Evolutionary conservation across 2,113 vertebrate species (phyloP), one percentile per base, ranked within the genome.

Genomic region (Ammodytes dubius): DNA sequence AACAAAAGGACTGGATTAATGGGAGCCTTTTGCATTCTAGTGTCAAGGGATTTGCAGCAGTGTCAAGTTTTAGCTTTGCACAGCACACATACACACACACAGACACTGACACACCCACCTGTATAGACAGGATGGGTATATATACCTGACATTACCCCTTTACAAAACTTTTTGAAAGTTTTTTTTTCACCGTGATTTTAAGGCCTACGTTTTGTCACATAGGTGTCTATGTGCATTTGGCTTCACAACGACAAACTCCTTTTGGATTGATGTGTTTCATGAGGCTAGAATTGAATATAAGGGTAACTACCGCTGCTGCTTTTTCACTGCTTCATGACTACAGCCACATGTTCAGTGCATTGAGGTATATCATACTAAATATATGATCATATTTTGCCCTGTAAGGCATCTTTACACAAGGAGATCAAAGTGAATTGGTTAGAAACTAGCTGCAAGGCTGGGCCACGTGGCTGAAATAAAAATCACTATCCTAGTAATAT

Each of bases 1-100:
- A 69, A 84, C 6, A 68, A 50, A 50, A 71, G 15, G 39, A 68
- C 56, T 58, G 1, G 35, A 37, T 63, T 65, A 19, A n/a, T 57
- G 56, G 56, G 40, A 45, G 35, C 9, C 43, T 10, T 10, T 8
- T 70, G 40, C 8, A 3, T n/a, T 46, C 5, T 10, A 4, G 1
- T 0, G 1, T n/a, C 50, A 17, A 40, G 10, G 11, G 27, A 47
- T 47, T 53, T 66, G 57, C 50, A 72, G 63, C 68, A 1, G 65
- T 47, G 75, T 74, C n/a, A 39, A n/a, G 61, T 69, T 54, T 69
- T 14, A 67, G 19, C 14, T 5, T 67, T 42, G 19, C 45, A 8
- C 60, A 65, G 27, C 7, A 40, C 9, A 72, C 37, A 35, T 14
- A 39, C 4, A 13, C 40, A 35, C n/a, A n/a, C n/a, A n/a, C n/a